These are phyloP conservation scores for Calephelis perditalis DNA, from an alignment of 2,888 invertebrate species.

Conservation along the genomic window DNA sequence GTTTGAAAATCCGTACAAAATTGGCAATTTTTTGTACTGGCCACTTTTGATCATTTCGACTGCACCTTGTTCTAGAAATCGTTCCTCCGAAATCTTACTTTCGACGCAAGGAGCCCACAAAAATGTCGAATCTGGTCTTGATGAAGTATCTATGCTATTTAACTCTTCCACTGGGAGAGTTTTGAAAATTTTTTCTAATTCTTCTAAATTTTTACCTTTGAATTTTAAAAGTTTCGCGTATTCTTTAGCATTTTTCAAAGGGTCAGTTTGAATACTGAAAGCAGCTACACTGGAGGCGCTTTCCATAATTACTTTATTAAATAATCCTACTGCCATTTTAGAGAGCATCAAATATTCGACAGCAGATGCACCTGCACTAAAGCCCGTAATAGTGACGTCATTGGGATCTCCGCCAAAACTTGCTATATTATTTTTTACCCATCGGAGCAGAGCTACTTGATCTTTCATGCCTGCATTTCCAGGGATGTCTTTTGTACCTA, in stretches of 20 bases:
- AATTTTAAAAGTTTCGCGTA: conserved; percentile 41
- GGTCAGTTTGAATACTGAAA: conserved; percentile 43
- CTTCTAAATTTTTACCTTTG: conserved; percentile 39
- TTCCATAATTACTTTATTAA: conserved; percentile 47
- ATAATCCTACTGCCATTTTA: conserved; percentile 41
- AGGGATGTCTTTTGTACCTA: conserved; percentile 38
- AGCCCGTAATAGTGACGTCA: conserved; percentile 44
- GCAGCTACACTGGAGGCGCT: conserved; percentile 41
- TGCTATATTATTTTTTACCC: conserved; percentile 41
- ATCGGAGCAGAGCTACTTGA: conserved; percentile 38
- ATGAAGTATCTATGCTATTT: conserved; percentile 24
- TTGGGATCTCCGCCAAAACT: conserved; percentile 42
- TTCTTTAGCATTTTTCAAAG: conserved; percentile 42
- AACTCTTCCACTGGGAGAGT: conserved; percentile 37
- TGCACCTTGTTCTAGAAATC: conserved; percentile 42
- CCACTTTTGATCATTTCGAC: conserved; percentile 40
- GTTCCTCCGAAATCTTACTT: conserved; percentile 35
- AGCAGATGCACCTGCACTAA: conserved; percentile 48
- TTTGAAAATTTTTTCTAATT: conserved; percentile 47
- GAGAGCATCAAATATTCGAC: conserved; percentile 49
- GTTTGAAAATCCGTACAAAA: conserved; percentile 43
- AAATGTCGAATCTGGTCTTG: conserved; percentile 30
- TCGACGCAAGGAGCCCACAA: conserved; percentile 40
- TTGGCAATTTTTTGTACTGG: conserved; percentile 40
- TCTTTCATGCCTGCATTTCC: conserved; percentile 46